Evolutionary conservation across 2,113 vertebrate genomes (phyloP), one percentile per base, ranked within the genome.

Genomic region (Poeciliopsis prolifica): DNA sequence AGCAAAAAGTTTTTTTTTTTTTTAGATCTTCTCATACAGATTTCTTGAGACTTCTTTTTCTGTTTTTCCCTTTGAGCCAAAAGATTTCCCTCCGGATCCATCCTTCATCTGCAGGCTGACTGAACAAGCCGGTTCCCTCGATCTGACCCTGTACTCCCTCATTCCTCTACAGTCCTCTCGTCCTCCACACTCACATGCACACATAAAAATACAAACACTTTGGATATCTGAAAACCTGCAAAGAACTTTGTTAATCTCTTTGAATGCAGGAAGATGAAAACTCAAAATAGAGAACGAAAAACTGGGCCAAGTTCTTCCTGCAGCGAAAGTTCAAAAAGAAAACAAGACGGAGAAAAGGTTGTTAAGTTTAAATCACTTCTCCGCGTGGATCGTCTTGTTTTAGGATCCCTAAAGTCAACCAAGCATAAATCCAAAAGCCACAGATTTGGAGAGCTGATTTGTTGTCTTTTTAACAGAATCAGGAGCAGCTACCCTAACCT

Each of bases 61-160:
- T 77, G 33, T 83, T 81, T 88, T 76, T 81, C 74, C 71, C 60
- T 60, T 69, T 51, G 85, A 37, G 65, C 58, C 29, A 83, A 71
- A 76, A 80, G 78, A 79, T 86, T 88, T 86, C 91, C 87, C 85
- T 61, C 31, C 2, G 60, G 88, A 90, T 90, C 85, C 81, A 87
- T 93, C 81, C 83, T 75, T 91, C 88, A 90, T 91, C 79, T n/a
- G 28, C 65, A 33, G 70, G 72, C 90, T 70, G 87, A 88, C 81
- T 82, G 87, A 89, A 86, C 87, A 82, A 87, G 89, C 76, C 86
- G 78, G 83, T 86, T 87, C 79, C 89, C 90, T 86, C 62, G n/a
- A 61, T 78, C 80, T 89, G 86, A 91, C 86, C 91, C 86, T 62
- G 51, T 33, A 81, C 92, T 92, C 92, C 89, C 90, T 91, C 88